Evolutionary conservation across 2,113 vertebrate species (phyloP).

Genomic region (Nyctibius bracteatus): DNA sequence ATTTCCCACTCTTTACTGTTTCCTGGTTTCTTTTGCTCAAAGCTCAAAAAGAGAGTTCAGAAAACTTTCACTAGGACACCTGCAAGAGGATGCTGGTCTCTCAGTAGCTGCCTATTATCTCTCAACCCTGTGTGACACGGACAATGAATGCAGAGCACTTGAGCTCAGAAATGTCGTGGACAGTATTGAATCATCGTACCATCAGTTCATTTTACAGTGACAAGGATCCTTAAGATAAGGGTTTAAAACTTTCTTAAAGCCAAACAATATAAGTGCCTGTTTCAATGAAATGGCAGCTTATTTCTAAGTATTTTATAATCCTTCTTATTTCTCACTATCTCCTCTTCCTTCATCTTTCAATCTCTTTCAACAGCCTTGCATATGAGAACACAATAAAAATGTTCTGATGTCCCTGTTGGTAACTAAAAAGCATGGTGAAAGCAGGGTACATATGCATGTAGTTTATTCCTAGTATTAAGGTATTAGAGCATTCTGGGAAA

Average conservation of each 20-base stretch:
- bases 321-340: conserved; percentile 60
- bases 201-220: conserved; percentile 46
- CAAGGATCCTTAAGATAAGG: conserved; percentile 58
- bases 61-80: conserved; percentile 26
- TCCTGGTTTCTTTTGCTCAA: conserved; percentile 19
- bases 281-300: conserved; percentile 60
- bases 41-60: conserved; percentile 17
- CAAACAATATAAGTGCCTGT: conserved; percentile 41
- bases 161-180: neutral
- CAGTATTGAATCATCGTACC: conserved; percentile 8
- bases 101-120: conserved; percentile 20
- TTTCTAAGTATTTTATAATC: conserved; percentile 65
- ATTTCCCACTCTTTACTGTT: conserved; percentile 4
- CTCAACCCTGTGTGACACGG: neutral
- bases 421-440: neutral
- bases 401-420: neutral
- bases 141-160: neutral
- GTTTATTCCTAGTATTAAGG: neutral
- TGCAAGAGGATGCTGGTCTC: neutral
- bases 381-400: conserved; percentile 33
- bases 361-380: conserved; percentile 46
- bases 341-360: conserved; percentile 48
- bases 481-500: neutral
- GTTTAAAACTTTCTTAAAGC: conserved; percentile 58
- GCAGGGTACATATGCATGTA: neutral